Conservation (phyloP, 2,113 vertebrate species). For the Gavia stellata region DNA sequence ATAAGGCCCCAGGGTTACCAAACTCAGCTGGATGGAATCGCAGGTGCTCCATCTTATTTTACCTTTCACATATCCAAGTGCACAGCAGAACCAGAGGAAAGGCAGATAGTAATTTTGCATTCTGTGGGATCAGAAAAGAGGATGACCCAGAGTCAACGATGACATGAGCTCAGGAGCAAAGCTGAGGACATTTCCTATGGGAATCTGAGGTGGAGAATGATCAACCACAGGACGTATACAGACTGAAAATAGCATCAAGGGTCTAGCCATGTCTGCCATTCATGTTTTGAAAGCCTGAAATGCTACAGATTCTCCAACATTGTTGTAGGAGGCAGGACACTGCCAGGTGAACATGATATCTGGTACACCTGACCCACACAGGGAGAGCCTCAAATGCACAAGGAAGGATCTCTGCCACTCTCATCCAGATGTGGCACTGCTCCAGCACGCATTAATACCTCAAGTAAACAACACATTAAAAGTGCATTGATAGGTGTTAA, state of each 20-base stretch:
- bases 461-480: background rate
- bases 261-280: background rate
- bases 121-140: background rate
- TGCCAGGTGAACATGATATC: background rate
- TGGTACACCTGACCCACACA: background rate
- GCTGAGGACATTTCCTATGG: background rate
- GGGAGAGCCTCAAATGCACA: background rate
- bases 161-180: background rate
- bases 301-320: background rate
- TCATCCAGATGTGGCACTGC: background rate
- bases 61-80: background rate
- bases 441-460: background rate
- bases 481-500: background rate
- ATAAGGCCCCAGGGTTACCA: background rate
- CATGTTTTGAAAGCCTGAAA: background rate
- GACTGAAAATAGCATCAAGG: background rate
- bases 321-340: background rate
- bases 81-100: background rate
- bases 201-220: background rate
- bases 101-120: background rate
- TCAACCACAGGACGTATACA: background rate
- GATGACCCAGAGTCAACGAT: background rate
- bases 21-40: background rate
- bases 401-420: background rate
- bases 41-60: background rate